phyloP scores from a whole-genome alignment of 2,888 invertebrate species.

The Stenodema calcarata region DNA sequence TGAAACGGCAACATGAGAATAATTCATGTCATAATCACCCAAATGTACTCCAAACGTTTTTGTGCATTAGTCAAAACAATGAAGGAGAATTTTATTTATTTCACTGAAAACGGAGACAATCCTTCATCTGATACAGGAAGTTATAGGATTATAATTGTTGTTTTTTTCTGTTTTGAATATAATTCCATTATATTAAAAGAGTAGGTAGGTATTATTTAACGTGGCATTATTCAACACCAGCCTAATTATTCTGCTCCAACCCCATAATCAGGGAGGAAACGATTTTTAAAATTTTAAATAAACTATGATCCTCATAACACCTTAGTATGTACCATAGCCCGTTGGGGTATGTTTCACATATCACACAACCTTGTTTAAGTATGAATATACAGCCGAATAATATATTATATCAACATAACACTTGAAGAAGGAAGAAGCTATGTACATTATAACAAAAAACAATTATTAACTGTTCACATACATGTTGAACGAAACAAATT shows the following conservation, averaged over 20 bases:
- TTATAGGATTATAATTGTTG: background rate
- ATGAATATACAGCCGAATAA: constrained; percentile 45
- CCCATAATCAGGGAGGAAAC: background rate
- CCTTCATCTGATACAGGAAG: constrained; percentile 8
- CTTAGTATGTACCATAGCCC: constrained; percentile 25
- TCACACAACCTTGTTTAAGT: constrained; percentile 45
- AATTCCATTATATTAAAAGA: constrained; percentile 14
- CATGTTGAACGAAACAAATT: background rate
- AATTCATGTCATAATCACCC: background rate
- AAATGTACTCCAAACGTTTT: background rate
- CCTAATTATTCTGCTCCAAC: background rate
- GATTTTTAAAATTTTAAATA: constrained; percentile 1
- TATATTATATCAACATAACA: background rate
- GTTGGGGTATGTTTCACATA: constrained; percentile 5
- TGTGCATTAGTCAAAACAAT: background rate
- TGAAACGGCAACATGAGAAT: background rate
- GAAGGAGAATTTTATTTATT: background rate
- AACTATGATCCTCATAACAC: constrained; percentile 47
- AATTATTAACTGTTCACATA: background rate
- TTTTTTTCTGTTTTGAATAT: background rate
- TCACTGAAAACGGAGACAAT: background rate
- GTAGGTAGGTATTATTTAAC: constrained; percentile 36
- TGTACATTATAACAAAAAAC: constrained; percentile 17
- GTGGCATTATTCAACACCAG: constrained; percentile 34
- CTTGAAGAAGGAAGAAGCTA: background rate